Conservation (phyloP, 2,888 invertebrate genomes). For the Lasioglossum oenotherae region DNA sequence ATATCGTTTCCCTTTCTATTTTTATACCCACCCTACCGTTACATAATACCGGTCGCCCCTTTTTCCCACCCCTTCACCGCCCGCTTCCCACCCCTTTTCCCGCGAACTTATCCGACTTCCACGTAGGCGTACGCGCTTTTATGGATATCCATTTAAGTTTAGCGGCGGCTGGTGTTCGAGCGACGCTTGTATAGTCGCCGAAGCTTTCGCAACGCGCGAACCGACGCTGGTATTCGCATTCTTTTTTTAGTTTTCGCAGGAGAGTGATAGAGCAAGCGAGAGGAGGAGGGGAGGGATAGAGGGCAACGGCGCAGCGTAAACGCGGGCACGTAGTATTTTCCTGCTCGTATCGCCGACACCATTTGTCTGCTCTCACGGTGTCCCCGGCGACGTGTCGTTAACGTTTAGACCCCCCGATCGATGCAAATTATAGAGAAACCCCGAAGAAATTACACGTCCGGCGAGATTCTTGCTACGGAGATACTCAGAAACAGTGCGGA, state of each 20-base stretch:
- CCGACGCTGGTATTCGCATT: constrained; percentile 11
- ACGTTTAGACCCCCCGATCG: constrained; percentile 60
- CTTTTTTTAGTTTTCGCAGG: not conserved
- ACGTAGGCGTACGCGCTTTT: constrained; percentile 66
- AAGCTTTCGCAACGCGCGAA: constrained; percentile 26
- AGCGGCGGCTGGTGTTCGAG: constrained; percentile 41
- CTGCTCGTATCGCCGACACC: constrained; percentile 28
- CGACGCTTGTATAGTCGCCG: constrained; percentile 21
- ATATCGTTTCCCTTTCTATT: constrained; percentile 65
- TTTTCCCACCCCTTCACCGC: constrained; percentile 52
- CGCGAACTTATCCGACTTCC: constrained; percentile 64
- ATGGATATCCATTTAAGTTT: constrained; percentile 69
- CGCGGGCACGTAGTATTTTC: constrained; percentile 24
- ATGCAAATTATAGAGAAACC: constrained; percentile 54
- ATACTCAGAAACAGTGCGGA: constrained; percentile 21
- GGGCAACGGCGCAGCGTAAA: not conserved
- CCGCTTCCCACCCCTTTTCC: constrained; percentile 56
- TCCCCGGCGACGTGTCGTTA: constrained; percentile 58
- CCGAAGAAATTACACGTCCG: constrained; percentile 42
- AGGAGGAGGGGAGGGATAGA: not conserved
- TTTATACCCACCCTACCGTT: constrained; percentile 54
- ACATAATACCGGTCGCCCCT: constrained; percentile 52
- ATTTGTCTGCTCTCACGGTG: constrained; percentile 67
- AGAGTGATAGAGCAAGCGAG: not conserved
- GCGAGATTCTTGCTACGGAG: constrained; percentile 18